These are phyloP conservation scores for Drosophila austrosaltans DNA, from an alignment of 2,888 invertebrate genomes.

Conservation along the genomic window DNA sequence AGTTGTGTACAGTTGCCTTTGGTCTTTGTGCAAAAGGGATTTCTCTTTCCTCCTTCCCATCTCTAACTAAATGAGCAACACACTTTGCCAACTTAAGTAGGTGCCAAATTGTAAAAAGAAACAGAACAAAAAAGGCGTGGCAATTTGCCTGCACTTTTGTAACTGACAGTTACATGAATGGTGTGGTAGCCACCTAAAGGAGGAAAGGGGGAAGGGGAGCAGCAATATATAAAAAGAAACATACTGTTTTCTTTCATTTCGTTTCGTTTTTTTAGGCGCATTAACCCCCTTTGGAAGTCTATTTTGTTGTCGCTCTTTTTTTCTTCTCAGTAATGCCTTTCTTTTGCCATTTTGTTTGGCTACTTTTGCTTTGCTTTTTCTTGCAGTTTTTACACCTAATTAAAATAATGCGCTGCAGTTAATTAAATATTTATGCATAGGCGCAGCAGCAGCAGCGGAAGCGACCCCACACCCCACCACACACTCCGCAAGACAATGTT, in stretches of 20 bases:
- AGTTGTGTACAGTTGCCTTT: no score
- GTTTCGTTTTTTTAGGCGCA: conserved; percentile 21
- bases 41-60: background rate
- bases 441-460: conserved; percentile 45
- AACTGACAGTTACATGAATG: conserved; percentile 43
- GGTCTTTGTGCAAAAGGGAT: no score
- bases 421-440: conserved; percentile 84
- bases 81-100: conserved; percentile 12
- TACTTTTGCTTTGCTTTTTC: conserved; percentile 50
- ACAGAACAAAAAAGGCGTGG: background rate
- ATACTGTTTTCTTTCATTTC: background rate
- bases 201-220: background rate
- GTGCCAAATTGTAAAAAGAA: conserved; percentile 7
- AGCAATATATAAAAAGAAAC: conserved; percentile 18
- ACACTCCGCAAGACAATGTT: background rate
- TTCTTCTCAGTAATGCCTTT: background rate
- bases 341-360: background rate
- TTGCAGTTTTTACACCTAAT: conserved; percentile 83
- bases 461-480: conserved; percentile 7
- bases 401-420: conserved; percentile 84
- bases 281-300: background rate
- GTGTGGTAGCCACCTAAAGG: background rate
- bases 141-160: conserved; percentile 5
- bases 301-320: background rate
- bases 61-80: conserved; percentile 8